Percentiles rank a stretch among this genome's conserved stretches.
Conservation (phyloP, 2,797 vertebrate species). For the Microchirus variegatus region DNA sequence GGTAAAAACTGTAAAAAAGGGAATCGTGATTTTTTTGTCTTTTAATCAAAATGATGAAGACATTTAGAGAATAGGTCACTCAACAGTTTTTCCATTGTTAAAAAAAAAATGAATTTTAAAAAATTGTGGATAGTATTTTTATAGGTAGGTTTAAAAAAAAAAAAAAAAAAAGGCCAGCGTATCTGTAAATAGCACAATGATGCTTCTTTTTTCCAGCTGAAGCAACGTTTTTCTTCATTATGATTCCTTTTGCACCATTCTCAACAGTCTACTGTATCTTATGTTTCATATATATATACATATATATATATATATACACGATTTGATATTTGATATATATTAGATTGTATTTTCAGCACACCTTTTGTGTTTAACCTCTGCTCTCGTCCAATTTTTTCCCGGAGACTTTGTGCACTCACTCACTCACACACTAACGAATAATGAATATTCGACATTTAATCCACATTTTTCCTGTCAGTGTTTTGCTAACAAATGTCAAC, state of each 20-base stretch:
- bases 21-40: slow-evolving; percentile 52
- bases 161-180: slow-evolving; percentile 84
- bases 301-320: slow-evolving; percentile 53
- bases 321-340: slow-evolving; percentile 48
- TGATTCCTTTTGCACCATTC: slow-evolving; percentile 76
- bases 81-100: slow-evolving; percentile 85
- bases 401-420: slow-evolving; percentile 74
- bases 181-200: slow-evolving; percentile 92
- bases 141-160: slow-evolving; percentile 86
- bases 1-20: slow-evolving; percentile 55
- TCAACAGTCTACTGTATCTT: slow-evolving; percentile 82
- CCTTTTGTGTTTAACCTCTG: slow-evolving; percentile 83
- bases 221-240: slow-evolving; percentile 26
- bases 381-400: slow-evolving; percentile 28
- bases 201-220: slow-evolving; percentile 73
- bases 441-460: slow-evolving; percentile 73
- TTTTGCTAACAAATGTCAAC: slow-evolving; percentile 54
- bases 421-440: slow-evolving; percentile 43
- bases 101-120: slow-evolving; percentile 40
- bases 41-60: slow-evolving; percentile 52
- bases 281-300: slow-evolving; percentile 59
- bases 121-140: slow-evolving; percentile 98
- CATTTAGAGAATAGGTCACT: slow-evolving; percentile 52
- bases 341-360: slow-evolving; percentile 89
- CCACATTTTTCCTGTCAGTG: slow-evolving; percentile 20